These are phyloP conservation scores for Crotalus helleri DNA, from an alignment of 2,113 vertebrate species.

Conservation along the genomic window DNA sequence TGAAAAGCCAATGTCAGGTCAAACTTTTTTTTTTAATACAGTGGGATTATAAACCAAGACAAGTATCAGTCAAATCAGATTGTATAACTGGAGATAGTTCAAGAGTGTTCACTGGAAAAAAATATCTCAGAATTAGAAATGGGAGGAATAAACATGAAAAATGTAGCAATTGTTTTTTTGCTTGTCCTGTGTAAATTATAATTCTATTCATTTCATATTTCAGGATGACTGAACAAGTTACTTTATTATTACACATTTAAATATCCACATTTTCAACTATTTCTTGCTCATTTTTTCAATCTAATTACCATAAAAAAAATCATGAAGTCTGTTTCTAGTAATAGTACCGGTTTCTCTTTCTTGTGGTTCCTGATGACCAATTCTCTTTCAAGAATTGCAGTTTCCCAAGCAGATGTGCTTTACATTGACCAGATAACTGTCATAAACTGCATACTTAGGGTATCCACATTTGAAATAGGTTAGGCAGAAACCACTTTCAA, in stretches of 20 bases:
- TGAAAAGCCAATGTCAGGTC: background rate
- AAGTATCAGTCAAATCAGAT: background rate
- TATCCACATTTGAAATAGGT: background rate
- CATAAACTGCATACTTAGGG: background rate
- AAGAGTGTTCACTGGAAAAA: background rate
- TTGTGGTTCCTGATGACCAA: background rate
- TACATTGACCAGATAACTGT: accelerated
- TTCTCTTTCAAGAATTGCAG: accelerated
- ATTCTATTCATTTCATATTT: constrained; percentile 32
- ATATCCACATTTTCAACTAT: constrained; percentile 29
- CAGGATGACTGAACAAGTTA: background rate
- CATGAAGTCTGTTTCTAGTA: accelerated
- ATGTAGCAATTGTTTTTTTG: constrained; percentile 23
- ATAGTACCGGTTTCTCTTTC: background rate
- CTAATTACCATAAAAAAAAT: constrained; percentile 25
- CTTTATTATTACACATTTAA: constrained; percentile 22
- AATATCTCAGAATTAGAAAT: background rate
- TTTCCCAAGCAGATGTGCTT: background rate
- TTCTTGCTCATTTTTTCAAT: constrained; percentile 42
- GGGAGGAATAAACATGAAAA: background rate
- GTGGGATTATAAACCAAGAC: background rate
- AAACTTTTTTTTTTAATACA: background rate
- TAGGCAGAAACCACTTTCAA: background rate
- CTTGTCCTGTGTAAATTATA: constrained; percentile 45
- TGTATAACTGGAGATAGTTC: background rate